phyloP scores from a whole-genome alignment of 2,797 vertebrate genomes.

The Pachyuromys duprasi region DNA sequence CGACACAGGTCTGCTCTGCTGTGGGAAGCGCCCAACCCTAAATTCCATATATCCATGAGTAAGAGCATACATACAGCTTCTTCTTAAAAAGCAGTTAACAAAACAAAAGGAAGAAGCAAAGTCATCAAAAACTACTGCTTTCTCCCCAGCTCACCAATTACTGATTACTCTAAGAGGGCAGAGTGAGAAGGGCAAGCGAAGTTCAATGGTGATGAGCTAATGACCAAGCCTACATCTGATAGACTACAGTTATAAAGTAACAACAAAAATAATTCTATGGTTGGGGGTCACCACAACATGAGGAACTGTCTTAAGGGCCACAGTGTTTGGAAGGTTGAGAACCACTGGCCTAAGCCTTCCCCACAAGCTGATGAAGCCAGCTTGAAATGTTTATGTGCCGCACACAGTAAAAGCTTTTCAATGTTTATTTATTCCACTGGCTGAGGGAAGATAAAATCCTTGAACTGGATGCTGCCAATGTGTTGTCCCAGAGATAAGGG shows the following conservation, averaged over 20 bases:
- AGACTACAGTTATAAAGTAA: background rate
- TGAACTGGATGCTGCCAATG: background rate
- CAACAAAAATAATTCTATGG: background rate
- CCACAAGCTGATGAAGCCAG: background rate
- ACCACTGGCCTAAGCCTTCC: background rate
- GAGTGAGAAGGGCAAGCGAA: background rate
- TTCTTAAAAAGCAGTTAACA: background rate
- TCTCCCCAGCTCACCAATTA: background rate
- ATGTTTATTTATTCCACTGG: background rate
- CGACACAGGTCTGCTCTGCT: background rate
- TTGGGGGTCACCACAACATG: background rate
- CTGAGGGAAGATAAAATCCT: background rate
- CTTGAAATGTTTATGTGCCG: background rate
- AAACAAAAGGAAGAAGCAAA: background rate
- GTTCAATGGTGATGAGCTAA: background rate
- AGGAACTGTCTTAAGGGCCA: too few species aligned
- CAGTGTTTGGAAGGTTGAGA: background rate
- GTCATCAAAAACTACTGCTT: background rate
- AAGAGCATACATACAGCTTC: background rate
- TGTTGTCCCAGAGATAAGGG: background rate
- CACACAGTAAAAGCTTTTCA: background rate
- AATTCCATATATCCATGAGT: background rate
- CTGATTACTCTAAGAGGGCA: background rate
- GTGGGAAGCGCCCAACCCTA: background rate
- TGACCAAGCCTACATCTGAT: background rate